These are phyloP conservation scores for Opisthograptis luteolata DNA, from an alignment of 2,888 invertebrate species.

Conservation along the genomic window DNA sequence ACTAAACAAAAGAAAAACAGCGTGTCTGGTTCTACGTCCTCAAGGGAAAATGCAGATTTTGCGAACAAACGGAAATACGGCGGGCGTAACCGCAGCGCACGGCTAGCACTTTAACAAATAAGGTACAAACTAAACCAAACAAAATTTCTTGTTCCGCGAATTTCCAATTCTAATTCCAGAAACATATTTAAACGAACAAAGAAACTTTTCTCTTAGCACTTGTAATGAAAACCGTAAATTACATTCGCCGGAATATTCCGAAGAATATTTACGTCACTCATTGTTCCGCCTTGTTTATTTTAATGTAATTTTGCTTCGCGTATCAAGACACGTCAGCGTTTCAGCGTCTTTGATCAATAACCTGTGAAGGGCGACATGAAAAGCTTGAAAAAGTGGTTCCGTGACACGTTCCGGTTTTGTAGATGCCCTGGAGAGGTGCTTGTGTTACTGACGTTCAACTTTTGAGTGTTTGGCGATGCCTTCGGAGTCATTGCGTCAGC, in stretches of 20 bases:
- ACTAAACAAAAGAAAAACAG: too few relatives aligned
- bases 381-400: conserved; percentile 56
- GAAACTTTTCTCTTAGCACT: conserved; percentile 61
- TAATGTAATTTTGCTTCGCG: conserved; percentile 14
- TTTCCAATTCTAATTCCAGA: conserved; percentile 56
- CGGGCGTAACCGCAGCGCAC: too few relatives aligned
- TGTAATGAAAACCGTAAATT: conserved; percentile 50
- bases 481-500: conserved; percentile 70
- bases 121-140: conserved; percentile 41
- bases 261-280: conserved; percentile 43
- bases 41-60: too few relatives aligned
- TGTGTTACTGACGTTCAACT: conserved; percentile 61
- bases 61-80: too few relatives aligned
- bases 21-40: too few relatives aligned
- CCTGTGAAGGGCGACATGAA: conserved; percentile 43
- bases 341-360: conserved; percentile 65
- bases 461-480: conserved; percentile 61
- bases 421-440: conserved; percentile 50
- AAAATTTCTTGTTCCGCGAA: conserved; percentile 50
- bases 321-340: conserved; percentile 14
- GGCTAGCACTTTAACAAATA: conserved; percentile 24
- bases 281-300: conserved; percentile 32
- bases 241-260: conserved; percentile 36
- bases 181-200: conserved; percentile 51
- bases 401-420: conserved; percentile 57